Evolutionary conservation across 2,797 vertebrate species (phyloP).

Genomic region (Cottoperca gobio): DNA sequence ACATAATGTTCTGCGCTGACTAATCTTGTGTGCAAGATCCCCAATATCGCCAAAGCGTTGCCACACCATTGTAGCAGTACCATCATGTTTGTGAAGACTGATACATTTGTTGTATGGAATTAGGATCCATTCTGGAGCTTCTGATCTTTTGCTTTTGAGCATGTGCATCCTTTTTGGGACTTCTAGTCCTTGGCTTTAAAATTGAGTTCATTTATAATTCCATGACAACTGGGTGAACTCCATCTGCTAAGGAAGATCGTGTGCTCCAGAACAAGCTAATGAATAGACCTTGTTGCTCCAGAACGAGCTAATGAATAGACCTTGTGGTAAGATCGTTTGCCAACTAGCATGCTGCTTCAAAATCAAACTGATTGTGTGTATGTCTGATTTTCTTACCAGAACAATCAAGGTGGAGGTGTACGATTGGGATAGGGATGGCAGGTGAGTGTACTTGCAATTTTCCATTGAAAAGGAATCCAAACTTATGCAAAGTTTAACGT

Average conservation of each 20-base stretch:
- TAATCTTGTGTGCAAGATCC: not conserved
- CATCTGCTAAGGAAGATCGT: not conserved
- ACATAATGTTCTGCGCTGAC: not conserved
- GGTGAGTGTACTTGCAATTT: conserved; percentile 80
- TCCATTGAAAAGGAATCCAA: not conserved
- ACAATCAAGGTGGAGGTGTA: conserved; percentile 98
- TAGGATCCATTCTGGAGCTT: too few species aligned
- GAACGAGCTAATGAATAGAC: too few species aligned
- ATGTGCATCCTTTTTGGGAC: not conserved
- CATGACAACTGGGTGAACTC: not conserved
- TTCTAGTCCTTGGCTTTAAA: not conserved
- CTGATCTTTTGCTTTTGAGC: too few species aligned
- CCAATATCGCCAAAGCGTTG: not conserved
- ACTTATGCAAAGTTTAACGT: not conserved
- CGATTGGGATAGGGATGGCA: conserved; percentile 96
- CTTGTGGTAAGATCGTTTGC: not conserved
- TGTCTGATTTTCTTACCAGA: conserved; percentile 76
- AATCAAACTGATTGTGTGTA: conserved; percentile 1
- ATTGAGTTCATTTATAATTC: not conserved
- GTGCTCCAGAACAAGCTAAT: not conserved
- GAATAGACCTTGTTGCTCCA: not conserved
- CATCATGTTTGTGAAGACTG: not conserved
- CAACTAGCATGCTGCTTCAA: not conserved
- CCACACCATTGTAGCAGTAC: not conserved
- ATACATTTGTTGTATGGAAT: not conserved